These are phyloP conservation scores for Sebastes ruberrimus DNA, from an alignment of 2,797 vertebrate species.

Conservation along the genomic window DNA sequence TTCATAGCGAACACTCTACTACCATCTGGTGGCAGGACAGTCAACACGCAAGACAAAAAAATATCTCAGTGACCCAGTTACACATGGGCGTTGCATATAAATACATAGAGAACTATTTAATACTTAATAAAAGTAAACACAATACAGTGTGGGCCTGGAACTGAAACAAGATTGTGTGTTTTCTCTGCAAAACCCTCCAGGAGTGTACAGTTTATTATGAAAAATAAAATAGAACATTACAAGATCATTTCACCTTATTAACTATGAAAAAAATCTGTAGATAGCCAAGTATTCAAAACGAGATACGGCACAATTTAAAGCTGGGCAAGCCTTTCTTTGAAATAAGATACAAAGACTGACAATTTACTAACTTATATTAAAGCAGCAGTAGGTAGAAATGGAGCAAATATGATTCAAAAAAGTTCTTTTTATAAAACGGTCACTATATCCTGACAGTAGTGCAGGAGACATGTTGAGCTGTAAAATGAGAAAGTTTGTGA, in stretches of 20 bases:
- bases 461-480: too few species aligned
- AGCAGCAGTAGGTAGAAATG: too few species aligned
- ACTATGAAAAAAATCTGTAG: not conserved
- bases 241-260: not conserved
- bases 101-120: constrained; percentile 7
- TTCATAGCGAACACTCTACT: constrained; percentile 1
- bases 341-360: not conserved
- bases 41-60: not conserved
- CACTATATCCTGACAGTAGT: too few species aligned
- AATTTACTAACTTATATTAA: not conserved
- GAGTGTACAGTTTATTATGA: not conserved
- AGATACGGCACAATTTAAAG: not conserved
- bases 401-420: too few species aligned
- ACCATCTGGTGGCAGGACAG: constrained; percentile 44
- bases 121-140: not conserved
- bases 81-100: not conserved
- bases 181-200: not conserved
- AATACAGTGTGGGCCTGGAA: not conserved
- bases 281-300: not conserved
- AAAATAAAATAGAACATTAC: not conserved
- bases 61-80: constrained; percentile 28
- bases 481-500: too few species aligned
- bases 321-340: not conserved
- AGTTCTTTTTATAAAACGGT: too few species aligned
- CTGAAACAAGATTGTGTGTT: not conserved